Evolutionary conservation across 92 coral and sea anemone species (phyloP).

Genomic region (Meandrina meandrites): DNA sequence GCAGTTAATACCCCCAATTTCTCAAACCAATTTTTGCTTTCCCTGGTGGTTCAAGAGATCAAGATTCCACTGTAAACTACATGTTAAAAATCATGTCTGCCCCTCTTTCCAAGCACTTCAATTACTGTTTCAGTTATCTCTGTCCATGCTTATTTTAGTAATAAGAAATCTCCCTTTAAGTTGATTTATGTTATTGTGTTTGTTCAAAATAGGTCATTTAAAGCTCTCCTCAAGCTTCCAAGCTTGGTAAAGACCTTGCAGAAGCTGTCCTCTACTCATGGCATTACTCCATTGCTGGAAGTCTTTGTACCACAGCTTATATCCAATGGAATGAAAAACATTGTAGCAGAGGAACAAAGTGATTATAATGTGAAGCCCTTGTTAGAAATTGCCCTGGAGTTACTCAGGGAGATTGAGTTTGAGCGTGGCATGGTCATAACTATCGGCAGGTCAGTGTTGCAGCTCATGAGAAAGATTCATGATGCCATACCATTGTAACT

Average conservation of each 20-base stretch:
- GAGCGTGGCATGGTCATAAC: conserved; percentile 41
- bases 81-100: no score
- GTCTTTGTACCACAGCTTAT: conserved; percentile 78
- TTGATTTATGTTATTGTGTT: not conserved
- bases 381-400: conserved; percentile 23
- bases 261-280: conserved; percentile 55
- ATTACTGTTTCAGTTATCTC: no score
- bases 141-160: no score
- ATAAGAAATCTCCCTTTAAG: no score
- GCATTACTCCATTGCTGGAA: conserved; percentile 68
- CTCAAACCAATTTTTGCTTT: no score
- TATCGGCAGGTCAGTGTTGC: conserved; percentile 44
- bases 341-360: conserved; percentile 24
- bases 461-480: not conserved
- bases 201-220: conserved; percentile 59
- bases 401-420: conserved; percentile 53
- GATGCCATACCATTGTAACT: no score
- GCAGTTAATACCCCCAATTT: no score
- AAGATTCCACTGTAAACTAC: no score
- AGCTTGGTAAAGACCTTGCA: conserved; percentile 55
- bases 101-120: no score
- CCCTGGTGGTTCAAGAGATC: no score
- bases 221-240: conserved; percentile 62
- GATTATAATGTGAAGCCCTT: not conserved
- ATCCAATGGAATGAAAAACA: conserved; percentile 44